Evolutionary conservation across 2,888 invertebrate species (phyloP).

Genomic region (Drosophila dives): DNA sequence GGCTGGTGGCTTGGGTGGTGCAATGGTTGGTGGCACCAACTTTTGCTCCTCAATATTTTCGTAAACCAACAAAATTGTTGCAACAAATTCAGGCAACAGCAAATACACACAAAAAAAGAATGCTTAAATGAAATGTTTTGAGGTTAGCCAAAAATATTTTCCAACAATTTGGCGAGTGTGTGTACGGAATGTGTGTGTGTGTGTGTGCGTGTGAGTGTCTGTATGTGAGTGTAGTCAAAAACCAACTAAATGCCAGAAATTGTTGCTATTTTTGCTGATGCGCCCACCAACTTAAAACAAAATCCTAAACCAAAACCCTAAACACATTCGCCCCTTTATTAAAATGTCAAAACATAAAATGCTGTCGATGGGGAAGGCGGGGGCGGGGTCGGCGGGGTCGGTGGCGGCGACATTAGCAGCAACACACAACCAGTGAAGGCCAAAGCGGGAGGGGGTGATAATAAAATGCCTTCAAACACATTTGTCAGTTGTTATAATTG

Average conservation of each 20-base stretch:
- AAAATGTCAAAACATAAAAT: conserved; percentile 74
- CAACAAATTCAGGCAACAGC: conserved; percentile 62
- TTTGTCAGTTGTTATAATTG: conserved; percentile 63
- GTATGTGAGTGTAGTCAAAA: conserved; percentile 21
- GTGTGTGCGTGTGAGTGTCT: conserved; percentile 22
- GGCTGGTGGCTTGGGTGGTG: background rate
- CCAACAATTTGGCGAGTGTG: conserved; percentile 47
- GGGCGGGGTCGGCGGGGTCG: background rate
- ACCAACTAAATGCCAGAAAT: conserved; percentile 49
- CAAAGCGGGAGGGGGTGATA: conserved; percentile 23
- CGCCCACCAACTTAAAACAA: background rate
- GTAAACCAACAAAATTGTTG: conserved; percentile 62
- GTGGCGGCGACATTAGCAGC: background rate
- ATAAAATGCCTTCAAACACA: conserved; percentile 72
- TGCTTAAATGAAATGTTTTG: conserved; percentile 73
- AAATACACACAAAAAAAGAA: conserved; percentile 19
- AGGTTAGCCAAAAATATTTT: conserved; percentile 76
- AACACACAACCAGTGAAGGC: background rate
- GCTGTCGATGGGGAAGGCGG: background rate
- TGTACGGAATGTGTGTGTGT: conserved; percentile 23
- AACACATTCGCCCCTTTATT: conserved; percentile 63
- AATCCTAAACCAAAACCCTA: conserved; percentile 4
- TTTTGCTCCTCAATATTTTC: conserved; percentile 74
- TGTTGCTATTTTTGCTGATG: conserved; percentile 34
- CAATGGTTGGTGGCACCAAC: conserved; percentile 50